Evolutionary conservation across 2,888 invertebrate genomes (phyloP).

Genomic region (Sepioteuthis lessoniana): DNA sequence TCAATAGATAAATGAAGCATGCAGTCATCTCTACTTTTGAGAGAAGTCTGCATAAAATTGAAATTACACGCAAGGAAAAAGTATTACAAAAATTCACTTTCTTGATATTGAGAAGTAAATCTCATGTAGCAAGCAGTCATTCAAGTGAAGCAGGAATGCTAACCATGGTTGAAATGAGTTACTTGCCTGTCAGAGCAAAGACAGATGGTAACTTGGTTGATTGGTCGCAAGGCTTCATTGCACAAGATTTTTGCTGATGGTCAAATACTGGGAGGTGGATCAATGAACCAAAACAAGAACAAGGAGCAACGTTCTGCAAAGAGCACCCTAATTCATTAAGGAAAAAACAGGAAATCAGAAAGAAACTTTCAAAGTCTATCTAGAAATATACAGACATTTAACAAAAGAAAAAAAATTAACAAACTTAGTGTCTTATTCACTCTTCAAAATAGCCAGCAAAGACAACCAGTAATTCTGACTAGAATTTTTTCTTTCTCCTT

Average conservation of each 20-base stretch:
- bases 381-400: too few relatives aligned
- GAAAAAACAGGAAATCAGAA: too few relatives aligned
- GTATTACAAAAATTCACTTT: neutral
- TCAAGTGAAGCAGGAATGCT: neutral
- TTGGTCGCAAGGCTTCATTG: neutral
- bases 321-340: neutral
- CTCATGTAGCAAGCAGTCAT: neutral
- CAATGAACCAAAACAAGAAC: neutral
- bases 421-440: too few relatives aligned
- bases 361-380: neutral
- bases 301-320: neutral
- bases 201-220: slow-evolving; percentile 3
- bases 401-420: too few relatives aligned
- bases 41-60: neutral
- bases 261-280: neutral
- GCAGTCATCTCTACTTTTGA: neutral
- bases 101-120: neutral
- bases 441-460: too few relatives aligned
- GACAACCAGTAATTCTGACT: too few relatives aligned
- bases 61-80: neutral
- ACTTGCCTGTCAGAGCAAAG: neutral
- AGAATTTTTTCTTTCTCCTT: too few relatives aligned
- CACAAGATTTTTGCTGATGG: neutral
- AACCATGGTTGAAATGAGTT: neutral
- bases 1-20: neutral